Evolutionary conservation across 1,140 invertebrate genomes (phyloP), one percentile per base, ranked within the genome.

Genomic region (Drosophila fuyamai): DNA sequence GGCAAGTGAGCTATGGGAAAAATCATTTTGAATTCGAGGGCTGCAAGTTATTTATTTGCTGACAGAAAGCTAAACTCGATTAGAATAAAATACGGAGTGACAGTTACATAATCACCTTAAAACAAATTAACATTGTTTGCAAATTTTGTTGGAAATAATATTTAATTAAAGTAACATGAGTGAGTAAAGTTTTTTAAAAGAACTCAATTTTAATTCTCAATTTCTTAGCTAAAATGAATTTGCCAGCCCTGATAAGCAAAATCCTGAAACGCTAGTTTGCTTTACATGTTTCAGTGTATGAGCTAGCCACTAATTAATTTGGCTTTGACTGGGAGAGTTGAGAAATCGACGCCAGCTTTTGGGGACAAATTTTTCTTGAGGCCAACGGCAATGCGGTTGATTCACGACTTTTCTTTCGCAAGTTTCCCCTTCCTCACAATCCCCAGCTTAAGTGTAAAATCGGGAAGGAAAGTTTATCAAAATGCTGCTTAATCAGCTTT

Each of bases 401-500:
- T 70, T 71, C 67, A 50, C 66, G 65, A 48, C 46, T 57, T 32
- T 68, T 56, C 13, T 50, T 47, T 38, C 9, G 8, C 35, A 35
- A 14, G n/a, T 10, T 27, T 70, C 7, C 16, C 7, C 4, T 5
- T 18, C 13, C 13, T 9, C 3, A 12, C 23, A 38, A 40, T 35
- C 10, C 55, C 12, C 27, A 40, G 44, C 53, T 73, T 73, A 38
- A 73, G 71, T 73, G 68, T 47, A 73, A 73, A 71, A 43, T 57
- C 65, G 44, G 18, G 65, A 23, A 23, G 32, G 14, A 73, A 73
- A 73, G 56, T 73, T 73, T 61, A 73, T 73, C 56, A 73, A 73
- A 73, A 73, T 73, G 61, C 81, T 73, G 81, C 81, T 84, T 85
- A 84, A 84, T 84, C 81, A 84, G 81, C 81, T 85, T 80, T 85